Evolutionary conservation across 1,140 invertebrate genomes (phyloP), one percentile per base, ranked within the genome.

Genomic region (Drosophila baimaii): DNA sequence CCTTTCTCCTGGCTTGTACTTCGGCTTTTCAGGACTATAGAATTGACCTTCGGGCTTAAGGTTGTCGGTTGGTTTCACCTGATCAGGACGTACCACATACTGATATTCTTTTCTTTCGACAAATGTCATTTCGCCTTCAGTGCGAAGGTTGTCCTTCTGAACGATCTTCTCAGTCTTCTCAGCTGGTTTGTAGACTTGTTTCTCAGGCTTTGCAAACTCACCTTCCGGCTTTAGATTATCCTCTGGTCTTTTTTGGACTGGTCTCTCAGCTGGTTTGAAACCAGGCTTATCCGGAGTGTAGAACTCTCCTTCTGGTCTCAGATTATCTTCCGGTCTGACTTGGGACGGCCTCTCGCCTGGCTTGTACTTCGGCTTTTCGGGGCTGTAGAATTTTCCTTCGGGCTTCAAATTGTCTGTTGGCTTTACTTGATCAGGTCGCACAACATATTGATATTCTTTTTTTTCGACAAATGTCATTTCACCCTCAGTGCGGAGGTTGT

Each of bases 21-120:
- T 79, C 0, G 92, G 91, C 68, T 93, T 92, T 35, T 93, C 92
- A 0, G 92, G 93, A 25, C 75, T 71, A n/a, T 66, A 77, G 25
- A 77, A 72, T 37, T 68, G 21, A 1, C 95, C 95, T 85, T 96
- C 95, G 9, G 95, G 93, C 8, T 91, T 89, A 1, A 96, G 79
- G 92, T 96, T 94, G 80, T 95, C 95, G 63, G 93, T 92, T 33
- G 94, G 94, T 86, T 94, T 94, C 12, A 93, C 93, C 19, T 93
- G 93, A 21, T 92, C 92, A 39, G 92, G 93, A 49, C 94, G 89
- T 12, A 94, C 92, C 58, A 83, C 80, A 51, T 65, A 77, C 35
- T 78, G 65, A 61, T 81, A 81, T 21, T 95, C 94, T 0, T 94
- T 92, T 69, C 94, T 91, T 75, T 96, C 95, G 8, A 93, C 84